Conservation (phyloP, 1,140 invertebrate genomes). For the Drosophila truncata region DNA sequence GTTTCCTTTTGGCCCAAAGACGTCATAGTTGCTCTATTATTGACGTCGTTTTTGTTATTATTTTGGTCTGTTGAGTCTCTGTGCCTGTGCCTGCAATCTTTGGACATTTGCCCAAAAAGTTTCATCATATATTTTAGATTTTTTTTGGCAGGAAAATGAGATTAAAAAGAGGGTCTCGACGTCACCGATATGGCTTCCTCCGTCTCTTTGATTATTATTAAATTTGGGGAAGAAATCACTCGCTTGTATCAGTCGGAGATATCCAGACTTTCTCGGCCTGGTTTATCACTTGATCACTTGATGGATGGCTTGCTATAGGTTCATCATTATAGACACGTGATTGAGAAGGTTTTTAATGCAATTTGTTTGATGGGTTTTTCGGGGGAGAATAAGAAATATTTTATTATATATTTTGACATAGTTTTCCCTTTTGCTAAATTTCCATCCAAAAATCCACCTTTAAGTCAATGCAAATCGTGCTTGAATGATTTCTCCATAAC, state of each 20-base stretch:
- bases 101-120: conserved; percentile 24
- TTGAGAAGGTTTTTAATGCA: not conserved
- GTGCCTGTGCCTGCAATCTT: conserved; percentile 3
- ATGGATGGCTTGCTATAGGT: conserved; percentile 12
- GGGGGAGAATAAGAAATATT: not conserved
- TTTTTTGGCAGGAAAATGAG: conserved; percentile 2
- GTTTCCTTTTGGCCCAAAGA: conserved; percentile 11
- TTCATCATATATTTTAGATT: not conserved
- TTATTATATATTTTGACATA: not conserved
- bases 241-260: not conserved
- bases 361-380: not conserved
- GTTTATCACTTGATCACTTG: conserved; percentile 15
- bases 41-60: conserved; percentile 27
- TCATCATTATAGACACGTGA: conserved; percentile 12
- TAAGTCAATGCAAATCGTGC: conserved; percentile 25
- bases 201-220: not conserved
- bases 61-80: conserved; percentile 1
- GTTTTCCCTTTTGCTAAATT: conserved; percentile 18
- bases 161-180: conserved; percentile 8
- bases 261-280: not conserved
- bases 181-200: conserved; percentile 23
- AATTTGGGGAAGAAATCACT: not conserved
- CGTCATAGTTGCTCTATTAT: conserved; percentile 16
- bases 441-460: conserved; percentile 3
- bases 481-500: conserved; percentile 29